phyloP scores from a whole-genome alignment of 2,113 vertebrate species.

The Nesogale talazaci region DNA sequence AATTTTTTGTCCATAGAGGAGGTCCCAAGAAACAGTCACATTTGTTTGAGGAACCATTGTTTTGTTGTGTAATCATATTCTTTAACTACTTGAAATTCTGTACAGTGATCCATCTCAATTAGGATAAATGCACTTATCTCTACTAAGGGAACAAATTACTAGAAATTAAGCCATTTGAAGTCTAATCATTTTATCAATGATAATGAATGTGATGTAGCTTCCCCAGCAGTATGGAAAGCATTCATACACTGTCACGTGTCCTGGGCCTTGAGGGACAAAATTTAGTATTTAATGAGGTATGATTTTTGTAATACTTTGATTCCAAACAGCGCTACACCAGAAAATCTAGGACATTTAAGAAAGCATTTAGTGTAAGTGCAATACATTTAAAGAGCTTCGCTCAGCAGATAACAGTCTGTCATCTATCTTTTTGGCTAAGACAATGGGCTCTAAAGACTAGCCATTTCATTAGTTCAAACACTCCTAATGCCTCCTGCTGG shows the following conservation, averaged over 20 bases:
- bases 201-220: constrained; percentile 7
- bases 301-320: constrained; percentile 78
- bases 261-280: constrained; percentile 63
- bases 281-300: constrained; percentile 78
- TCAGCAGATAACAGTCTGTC: background rate
- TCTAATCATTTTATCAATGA: constrained; percentile 15
- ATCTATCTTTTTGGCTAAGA: background rate
- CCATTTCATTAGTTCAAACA: background rate
- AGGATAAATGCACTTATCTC: constrained; percentile 61
- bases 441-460: constrained; percentile 16
- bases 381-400: constrained; percentile 44
- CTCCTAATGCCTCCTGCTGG: background rate
- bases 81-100: constrained; percentile 43
- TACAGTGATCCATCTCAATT: constrained; percentile 23
- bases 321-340: constrained; percentile 70
- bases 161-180: constrained; percentile 47
- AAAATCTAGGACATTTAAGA: constrained; percentile 63
- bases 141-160: constrained; percentile 12
- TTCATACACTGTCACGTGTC: background rate
- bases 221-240: background rate
- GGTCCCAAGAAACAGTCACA: background rate
- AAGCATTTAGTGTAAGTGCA: background rate
- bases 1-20: background rate
- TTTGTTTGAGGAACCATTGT: background rate
- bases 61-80: background rate